Evolutionary conservation across 2,888 invertebrate species (phyloP).

Genomic region (Adelognathus sp.): DNA sequence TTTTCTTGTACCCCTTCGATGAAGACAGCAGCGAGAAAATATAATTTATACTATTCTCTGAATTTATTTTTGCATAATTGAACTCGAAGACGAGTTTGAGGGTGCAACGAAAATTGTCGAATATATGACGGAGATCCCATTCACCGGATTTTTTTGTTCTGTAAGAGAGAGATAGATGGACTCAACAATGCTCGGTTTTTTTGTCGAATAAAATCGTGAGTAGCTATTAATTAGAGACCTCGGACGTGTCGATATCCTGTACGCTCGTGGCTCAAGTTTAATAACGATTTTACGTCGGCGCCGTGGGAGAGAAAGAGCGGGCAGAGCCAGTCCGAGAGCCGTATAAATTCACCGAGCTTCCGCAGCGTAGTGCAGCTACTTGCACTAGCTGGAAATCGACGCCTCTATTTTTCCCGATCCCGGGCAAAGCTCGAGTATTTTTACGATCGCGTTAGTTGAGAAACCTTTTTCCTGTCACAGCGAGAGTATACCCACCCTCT

Average conservation of each 20-base stretch:
- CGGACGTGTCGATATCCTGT: background rate
- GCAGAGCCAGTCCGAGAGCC: background rate
- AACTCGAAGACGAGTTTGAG: too few relatives aligned
- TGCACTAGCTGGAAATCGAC: background rate
- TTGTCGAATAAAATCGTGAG: background rate
- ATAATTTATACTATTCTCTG: background rate
- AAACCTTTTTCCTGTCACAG: background rate
- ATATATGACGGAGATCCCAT: background rate
- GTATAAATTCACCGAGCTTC: background rate
- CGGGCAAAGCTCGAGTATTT: background rate
- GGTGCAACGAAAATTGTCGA: slow-evolving; percentile 5
- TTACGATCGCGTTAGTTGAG: background rate
- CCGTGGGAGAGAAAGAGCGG: background rate
- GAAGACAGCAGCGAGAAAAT: too few relatives aligned
- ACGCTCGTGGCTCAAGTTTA: background rate
- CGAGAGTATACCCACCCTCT: background rate
- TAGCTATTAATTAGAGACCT: background rate
- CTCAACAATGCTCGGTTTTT: slow-evolving; percentile 3
- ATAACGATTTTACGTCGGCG: slow-evolving; percentile 12
- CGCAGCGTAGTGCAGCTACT: background rate
- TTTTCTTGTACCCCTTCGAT: background rate
- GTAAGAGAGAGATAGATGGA: background rate
- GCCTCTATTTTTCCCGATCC: slow-evolving; percentile 1
- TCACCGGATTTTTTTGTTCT: background rate
- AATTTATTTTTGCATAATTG: background rate